Percentiles rank a stretch among this genome's conserved stretches.
Conservation (phyloP, 2,888 invertebrate genomes). For the Anthoptus insignis region DNA sequence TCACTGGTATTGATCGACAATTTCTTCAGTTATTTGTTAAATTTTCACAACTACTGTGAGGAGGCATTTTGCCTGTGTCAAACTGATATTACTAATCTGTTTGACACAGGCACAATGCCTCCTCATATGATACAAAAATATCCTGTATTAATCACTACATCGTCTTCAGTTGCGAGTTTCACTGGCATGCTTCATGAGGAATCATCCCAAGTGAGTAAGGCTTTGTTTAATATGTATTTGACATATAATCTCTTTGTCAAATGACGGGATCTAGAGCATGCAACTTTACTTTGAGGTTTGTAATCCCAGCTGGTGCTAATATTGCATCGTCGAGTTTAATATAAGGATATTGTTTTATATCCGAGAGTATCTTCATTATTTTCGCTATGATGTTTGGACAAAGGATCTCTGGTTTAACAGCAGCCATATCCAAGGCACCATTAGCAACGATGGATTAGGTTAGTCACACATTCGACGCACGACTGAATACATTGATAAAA, state of each 20-base stretch:
- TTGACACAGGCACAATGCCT: constrained; percentile 58
- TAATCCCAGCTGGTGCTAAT: constrained; percentile 53
- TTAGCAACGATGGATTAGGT: constrained; percentile 53
- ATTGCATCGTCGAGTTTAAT: constrained; percentile 56
- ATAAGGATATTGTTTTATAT: constrained; percentile 52
- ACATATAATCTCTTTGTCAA: constrained; percentile 58
- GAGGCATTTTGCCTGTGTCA: too few relatives aligned
- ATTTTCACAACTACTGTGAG: too few relatives aligned
- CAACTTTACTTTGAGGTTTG: constrained; percentile 56
- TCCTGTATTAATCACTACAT: constrained; percentile 50
- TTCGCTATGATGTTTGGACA: constrained; percentile 50
- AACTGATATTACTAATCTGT: constrained; percentile 53
- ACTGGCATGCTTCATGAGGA: constrained; percentile 55
- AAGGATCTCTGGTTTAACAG: constrained; percentile 48
- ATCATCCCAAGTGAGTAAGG: constrained; percentile 54
- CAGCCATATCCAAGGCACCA: constrained; percentile 67
- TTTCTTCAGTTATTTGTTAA: constrained; percentile 45
- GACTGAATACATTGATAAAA: constrained; percentile 56
- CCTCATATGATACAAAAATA: constrained; percentile 53
- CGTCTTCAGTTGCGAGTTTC: constrained; percentile 39
- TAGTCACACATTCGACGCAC: constrained; percentile 58
- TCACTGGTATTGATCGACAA: constrained; percentile 41
- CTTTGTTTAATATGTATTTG: constrained; percentile 52
- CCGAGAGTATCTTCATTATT: constrained; percentile 27
- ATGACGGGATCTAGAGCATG: constrained; percentile 56